Evolutionary conservation across 2,797 vertebrate species (phyloP).

Genomic region (Sternotherus odoratus): DNA sequence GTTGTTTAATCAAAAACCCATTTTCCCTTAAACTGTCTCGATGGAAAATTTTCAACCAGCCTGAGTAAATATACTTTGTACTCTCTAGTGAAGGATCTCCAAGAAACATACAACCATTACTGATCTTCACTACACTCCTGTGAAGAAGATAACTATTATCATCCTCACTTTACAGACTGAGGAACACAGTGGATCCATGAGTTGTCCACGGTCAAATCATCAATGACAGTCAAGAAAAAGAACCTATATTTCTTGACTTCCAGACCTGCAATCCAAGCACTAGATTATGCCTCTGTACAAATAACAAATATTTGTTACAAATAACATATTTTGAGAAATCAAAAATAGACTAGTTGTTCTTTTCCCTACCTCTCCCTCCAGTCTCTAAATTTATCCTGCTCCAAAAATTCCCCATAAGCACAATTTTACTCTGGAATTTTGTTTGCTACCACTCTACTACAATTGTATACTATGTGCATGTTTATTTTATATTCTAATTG

Average conservation of each 20-base stretch:
- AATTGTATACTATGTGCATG: background rate
- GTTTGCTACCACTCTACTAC: no score
- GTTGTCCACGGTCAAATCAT: background rate
- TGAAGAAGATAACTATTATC: background rate
- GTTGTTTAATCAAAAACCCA: no score
- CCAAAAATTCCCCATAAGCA: background rate
- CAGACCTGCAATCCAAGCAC: background rate
- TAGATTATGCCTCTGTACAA: no score
- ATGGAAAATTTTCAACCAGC: no score
- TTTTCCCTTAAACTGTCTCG: no score
- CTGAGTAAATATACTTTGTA: no score
- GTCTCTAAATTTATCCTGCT: background rate
- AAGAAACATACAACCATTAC: background rate
- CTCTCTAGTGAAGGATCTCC: background rate
- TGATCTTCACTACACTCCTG: background rate
- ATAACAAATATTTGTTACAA: no score
- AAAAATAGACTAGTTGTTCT: background rate
- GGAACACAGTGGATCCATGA: background rate
- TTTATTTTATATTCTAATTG: background rate
- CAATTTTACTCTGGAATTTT: background rate
- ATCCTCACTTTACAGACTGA: background rate
- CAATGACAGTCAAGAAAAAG: background rate
- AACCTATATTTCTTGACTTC: background rate
- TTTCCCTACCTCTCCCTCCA: rapidly evolving
- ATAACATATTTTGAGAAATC: background rate